phyloP scores from a whole-genome alignment of 2,113 vertebrate species.

The Mandrillus leucophaeus region DNA sequence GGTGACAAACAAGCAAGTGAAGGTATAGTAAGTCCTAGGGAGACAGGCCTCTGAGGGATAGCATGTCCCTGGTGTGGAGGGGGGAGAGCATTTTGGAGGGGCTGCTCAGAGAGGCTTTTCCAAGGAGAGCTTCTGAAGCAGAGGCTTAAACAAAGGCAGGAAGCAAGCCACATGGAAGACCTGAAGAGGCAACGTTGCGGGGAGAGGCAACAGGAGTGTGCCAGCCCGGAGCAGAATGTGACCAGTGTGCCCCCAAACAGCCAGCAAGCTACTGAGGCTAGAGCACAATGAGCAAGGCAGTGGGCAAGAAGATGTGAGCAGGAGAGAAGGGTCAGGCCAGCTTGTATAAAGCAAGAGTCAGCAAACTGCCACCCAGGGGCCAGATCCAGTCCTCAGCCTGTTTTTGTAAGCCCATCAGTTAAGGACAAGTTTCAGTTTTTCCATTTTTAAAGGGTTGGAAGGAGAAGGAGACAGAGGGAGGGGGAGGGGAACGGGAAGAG shows the following conservation, averaged over 20 bases:
- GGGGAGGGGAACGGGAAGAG: no score
- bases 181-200: not conserved
- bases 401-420: not conserved
- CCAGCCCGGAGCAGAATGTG: not conserved
- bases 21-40: not conserved
- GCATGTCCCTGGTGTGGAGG: accelerated
- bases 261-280: not conserved
- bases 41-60: not conserved
- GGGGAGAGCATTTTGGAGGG: accelerated
- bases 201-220: not conserved
- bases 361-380: no score
- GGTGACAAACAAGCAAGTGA: not conserved
- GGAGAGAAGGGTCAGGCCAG: not conserved
- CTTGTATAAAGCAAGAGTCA: accelerated
- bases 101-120: not conserved
- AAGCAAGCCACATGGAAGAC: not conserved
- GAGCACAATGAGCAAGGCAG: not conserved
- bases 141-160: not conserved
- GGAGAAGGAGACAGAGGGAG: not conserved
- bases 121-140: not conserved
- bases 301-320: not conserved
- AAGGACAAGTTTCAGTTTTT: not conserved
- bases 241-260: not conserved
- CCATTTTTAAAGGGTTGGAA: not conserved
- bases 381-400: not conserved